Conservation (phyloP, 64 coral and sea anemone species). For the Astreopora myriophthalma region DNA sequence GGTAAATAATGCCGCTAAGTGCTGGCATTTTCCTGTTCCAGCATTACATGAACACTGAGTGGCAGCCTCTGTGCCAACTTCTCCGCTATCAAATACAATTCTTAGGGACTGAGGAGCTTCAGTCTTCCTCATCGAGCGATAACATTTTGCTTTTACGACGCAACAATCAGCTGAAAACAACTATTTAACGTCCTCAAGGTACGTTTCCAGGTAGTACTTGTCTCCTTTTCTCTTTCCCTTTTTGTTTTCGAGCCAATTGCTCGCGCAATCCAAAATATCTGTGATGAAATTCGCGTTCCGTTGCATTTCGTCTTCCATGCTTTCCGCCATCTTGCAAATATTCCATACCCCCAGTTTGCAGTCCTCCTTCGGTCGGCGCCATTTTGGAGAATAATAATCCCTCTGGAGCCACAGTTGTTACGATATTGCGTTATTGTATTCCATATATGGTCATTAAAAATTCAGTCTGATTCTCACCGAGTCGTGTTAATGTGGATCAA, state of each 20-base stretch:
- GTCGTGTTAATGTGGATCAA: too few relatives aligned
- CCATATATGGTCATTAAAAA: too few relatives aligned
- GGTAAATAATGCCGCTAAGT: not conserved
- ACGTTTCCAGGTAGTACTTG: not conserved
- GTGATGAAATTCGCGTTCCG: too few relatives aligned
- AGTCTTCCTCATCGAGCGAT: not conserved
- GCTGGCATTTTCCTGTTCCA: not conserved
- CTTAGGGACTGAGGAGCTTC: not conserved
- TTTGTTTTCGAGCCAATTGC: not conserved
- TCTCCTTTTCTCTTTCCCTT: not conserved
- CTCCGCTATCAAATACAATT: not conserved
- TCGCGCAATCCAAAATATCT: too few relatives aligned
- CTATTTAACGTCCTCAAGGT: not conserved
- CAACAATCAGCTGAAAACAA: not conserved
- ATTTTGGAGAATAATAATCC: too few relatives aligned
- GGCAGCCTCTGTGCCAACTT: not conserved
- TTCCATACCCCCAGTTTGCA: too few relatives aligned
- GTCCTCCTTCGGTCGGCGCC: too few relatives aligned
- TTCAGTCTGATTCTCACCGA: too few relatives aligned
- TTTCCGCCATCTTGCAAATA: too few relatives aligned
- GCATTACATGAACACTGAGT: conserved; percentile 32
- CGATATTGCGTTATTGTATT: too few relatives aligned
- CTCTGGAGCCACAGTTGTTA: too few relatives aligned
- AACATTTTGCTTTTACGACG: not conserved
- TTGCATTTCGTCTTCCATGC: too few relatives aligned